Evolutionary conservation across 1,140 invertebrate genomes (phyloP), one percentile per base, ranked within the genome.

Genomic region (Pseudomyrmex cubaensis): DNA sequence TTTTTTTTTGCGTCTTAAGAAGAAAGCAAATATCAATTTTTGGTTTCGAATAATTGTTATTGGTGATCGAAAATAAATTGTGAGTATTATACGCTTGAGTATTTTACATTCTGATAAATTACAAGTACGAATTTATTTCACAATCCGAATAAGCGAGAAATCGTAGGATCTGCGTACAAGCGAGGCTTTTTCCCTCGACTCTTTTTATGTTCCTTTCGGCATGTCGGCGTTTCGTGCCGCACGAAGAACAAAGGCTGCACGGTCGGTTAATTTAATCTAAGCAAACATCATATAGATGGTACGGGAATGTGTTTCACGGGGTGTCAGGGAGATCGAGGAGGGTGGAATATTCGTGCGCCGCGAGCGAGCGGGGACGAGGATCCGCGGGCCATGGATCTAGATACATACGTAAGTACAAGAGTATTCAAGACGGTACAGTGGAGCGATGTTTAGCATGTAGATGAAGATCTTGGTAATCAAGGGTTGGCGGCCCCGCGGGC

Each of bases 401-500:
- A 93, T 94, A 94, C 93, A 93, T 92, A 93, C 92, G 88, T 93
- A 93, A 93, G 92, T 93, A 93, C 92, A 93, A 92, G 92, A 91
- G 92, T 92, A 92, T 93, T 93, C 92, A 93, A 94, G 92, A 89
- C 90, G 91, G 90, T 84, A 87, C 89, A 61, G 89, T 90, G 91
- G 83, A 93, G 89, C 91, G 90, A 93, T 94, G 92, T 93, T 94
- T 94, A 94, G 93, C 93, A 94, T 94, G 93, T 93, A 94, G 93
- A 94, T 94, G 93, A 94, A 93, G 93, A 94, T 93, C 93, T 93
- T 93, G 92, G 93, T 93, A 94, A 93, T 94, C 93, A 94, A 94
- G 92, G 92, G 90, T 87, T 91, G 89, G 77, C 82, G 86, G 91
- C 92, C 92, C 92, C 90, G 76, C 88, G 90, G 93, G 93, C 91